These are phyloP conservation scores for Branchinecta lindahli DNA, from an alignment of 1,140 invertebrate genomes.

Conservation along the genomic window DNA sequence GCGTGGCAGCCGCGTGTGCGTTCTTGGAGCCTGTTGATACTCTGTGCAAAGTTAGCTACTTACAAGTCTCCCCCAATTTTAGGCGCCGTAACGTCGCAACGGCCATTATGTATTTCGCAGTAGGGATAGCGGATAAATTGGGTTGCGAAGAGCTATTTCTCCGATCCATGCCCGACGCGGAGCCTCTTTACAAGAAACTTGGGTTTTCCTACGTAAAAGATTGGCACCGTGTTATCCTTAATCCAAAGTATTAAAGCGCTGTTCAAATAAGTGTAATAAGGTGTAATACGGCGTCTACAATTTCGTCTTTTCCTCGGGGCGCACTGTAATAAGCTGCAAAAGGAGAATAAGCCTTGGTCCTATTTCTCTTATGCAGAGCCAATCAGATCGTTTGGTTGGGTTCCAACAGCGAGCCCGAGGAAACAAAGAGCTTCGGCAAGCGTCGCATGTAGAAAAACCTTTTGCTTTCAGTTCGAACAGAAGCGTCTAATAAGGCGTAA, in stretches of 20 bases:
- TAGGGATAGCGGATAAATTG: background rate
- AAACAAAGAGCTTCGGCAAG: too few relatives aligned
- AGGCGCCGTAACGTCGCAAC: background rate
- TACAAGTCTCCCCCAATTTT: constrained; percentile 3
- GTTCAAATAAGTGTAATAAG: too few relatives aligned
- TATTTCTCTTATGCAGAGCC: too few relatives aligned
- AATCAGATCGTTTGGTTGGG: too few relatives aligned
- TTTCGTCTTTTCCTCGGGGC: too few relatives aligned
- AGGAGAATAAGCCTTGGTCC: too few relatives aligned
- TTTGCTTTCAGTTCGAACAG: too few relatives aligned
- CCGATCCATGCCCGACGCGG: background rate
- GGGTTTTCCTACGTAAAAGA: constrained; percentile 4
- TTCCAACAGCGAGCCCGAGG: too few relatives aligned
- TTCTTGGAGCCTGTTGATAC: background rate
- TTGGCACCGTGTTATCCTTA: background rate
- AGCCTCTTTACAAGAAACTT: background rate
- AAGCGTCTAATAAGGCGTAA: too few relatives aligned
- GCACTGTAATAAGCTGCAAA: too few relatives aligned
- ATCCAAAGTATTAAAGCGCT: background rate
- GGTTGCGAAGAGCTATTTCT: background rate
- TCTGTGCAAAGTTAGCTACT: constrained; percentile 6
- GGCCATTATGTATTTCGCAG: background rate
- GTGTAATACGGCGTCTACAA: too few relatives aligned
- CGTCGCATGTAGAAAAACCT: too few relatives aligned
- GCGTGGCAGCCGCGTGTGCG: background rate